Evolutionary conservation across 2,888 invertebrate genomes (phyloP).

Genomic region (Pseudeuparius sepicola): DNA sequence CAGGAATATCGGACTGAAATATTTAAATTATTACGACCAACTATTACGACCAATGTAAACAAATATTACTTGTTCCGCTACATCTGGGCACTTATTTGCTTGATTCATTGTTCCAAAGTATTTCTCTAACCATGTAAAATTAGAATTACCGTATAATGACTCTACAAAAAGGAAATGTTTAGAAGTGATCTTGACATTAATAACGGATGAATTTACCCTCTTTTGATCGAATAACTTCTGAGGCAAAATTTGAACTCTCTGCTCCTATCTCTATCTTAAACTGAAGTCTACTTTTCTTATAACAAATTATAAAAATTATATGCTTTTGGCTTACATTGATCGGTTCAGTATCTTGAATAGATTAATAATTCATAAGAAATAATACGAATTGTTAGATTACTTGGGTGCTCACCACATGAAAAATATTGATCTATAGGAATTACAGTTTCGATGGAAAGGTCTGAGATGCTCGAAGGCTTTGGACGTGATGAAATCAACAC

Average conservation of each 20-base stretch:
- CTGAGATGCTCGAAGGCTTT: conserved; percentile 62
- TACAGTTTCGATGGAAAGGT: conserved; percentile 70
- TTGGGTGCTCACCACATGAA: conserved; percentile 50
- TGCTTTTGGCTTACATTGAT: conserved; percentile 41
- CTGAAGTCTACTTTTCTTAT: conserved; percentile 42
- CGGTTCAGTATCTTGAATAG: conserved; percentile 45
- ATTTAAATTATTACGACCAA: conserved; percentile 3
- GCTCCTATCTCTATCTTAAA: conserved; percentile 48
- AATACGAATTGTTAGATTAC: not conserved
- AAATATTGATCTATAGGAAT: conserved; percentile 73
- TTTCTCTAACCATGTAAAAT: conserved; percentile 52
- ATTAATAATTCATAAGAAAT: no score
- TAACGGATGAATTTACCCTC: conserved; percentile 43
- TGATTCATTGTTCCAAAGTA: conserved; percentile 40
- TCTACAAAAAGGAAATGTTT: conserved; percentile 21
- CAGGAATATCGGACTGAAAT: conserved; percentile 43
- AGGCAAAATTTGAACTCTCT: conserved; percentile 61
- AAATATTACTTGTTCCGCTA: conserved; percentile 29
- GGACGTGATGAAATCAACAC: conserved; percentile 48
- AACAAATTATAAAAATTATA: conserved; percentile 45
- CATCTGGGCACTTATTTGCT: conserved; percentile 30
- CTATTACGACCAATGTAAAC: conserved; percentile 10
- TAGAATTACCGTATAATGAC: conserved; percentile 30
- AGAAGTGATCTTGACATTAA: conserved; percentile 22
- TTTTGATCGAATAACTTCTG: conserved; percentile 61